phyloP scores from a whole-genome alignment of 2,888 invertebrate species.

The Dasysyrphus albostriatus region DNA sequence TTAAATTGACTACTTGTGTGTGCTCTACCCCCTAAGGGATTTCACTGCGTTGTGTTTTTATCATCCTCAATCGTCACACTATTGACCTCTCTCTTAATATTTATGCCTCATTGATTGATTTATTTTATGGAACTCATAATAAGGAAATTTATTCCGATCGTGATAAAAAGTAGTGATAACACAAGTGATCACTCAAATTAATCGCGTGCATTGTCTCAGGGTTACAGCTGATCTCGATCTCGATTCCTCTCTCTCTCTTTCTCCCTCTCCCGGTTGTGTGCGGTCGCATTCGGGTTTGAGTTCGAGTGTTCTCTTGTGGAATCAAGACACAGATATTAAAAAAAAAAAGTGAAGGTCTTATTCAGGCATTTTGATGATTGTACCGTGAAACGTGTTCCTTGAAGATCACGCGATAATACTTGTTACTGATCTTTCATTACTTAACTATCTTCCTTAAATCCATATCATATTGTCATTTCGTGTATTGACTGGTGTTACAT shows the following conservation, averaged over 20 bases:
- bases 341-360: conserved; percentile 60
- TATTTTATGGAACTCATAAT: conserved; percentile 23
- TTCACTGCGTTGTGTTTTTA: conserved; percentile 40
- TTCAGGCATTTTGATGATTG: conserved; percentile 47
- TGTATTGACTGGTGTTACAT: conserved; percentile 38
- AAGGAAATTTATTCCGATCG: conserved; percentile 47
- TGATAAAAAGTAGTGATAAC: conserved; percentile 61
- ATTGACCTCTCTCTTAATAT: conserved; percentile 46
- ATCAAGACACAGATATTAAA: conserved; percentile 25
- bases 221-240: conserved; percentile 40
- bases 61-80: conserved; percentile 23
- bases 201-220: conserved; percentile 33
- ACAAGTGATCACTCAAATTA: conserved; percentile 28
- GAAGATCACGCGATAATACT: conserved; percentile 63
- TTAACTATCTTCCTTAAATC: conserved; percentile 60
- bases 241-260: background rate
- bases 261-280: conserved; percentile 4
- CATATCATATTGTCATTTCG: conserved; percentile 46
- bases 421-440: conserved; percentile 50
- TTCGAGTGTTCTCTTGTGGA: conserved; percentile 24
- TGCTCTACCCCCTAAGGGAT: conserved; percentile 38
- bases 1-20: conserved; percentile 29
- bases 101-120: conserved; percentile 33
- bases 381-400: conserved; percentile 61
- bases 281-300: conserved; percentile 20